Base-by-base conservation (phyloP, 2,888 invertebrate genomes). In the Habroteleia sp. region DNA sequence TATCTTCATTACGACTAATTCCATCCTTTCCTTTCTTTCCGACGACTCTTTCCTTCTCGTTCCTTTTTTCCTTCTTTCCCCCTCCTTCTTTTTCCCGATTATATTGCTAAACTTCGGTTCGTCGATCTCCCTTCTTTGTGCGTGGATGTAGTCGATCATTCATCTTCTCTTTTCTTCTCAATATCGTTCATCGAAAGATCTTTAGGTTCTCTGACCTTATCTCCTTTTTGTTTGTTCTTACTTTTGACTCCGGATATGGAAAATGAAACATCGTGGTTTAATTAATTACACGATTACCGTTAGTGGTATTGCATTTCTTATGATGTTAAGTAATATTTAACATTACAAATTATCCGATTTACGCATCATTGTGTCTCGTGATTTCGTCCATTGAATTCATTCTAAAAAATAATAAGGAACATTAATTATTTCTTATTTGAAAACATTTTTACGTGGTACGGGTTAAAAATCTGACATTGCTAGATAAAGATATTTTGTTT, bases 121-220 rank as follows among this genome's bases (percentile, higher is more conserved):
- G 65, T 65, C 74, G 69, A 71, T 63, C 69, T 75, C 60, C 56
- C 52, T 63, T 52, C 68, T 48, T 50, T 56, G 41, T 65, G 56
- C 56, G 68, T 50, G 46, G 52, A 58, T 54, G 68, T 60, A 56
- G 25, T 62, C 58, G 76, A 69, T 76, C 72, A 73, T 76, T 76
- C 68, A 68, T 73, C 68, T 75, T 54, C 52, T 65, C 42, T 66
- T 71, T 56, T 63, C 62, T 48, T 56, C 50, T 52, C 42, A 71
- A 75, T 65, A 75, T 75, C 74, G 44, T 52, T 65, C 46, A 60
- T 65, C 69, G 58, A 31, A 11, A 10, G 33, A 60, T 58, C 44
- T 46, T 44, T 52, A 44, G 23, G 69, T 75, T 71, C 69, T 65
- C 69, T 75, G 69, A 75, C 74, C 69, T 63, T 52, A 39, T 27